Evolutionary conservation across 1,140 invertebrate species (phyloP).

Genomic region (Conus ventricosus): DNA sequence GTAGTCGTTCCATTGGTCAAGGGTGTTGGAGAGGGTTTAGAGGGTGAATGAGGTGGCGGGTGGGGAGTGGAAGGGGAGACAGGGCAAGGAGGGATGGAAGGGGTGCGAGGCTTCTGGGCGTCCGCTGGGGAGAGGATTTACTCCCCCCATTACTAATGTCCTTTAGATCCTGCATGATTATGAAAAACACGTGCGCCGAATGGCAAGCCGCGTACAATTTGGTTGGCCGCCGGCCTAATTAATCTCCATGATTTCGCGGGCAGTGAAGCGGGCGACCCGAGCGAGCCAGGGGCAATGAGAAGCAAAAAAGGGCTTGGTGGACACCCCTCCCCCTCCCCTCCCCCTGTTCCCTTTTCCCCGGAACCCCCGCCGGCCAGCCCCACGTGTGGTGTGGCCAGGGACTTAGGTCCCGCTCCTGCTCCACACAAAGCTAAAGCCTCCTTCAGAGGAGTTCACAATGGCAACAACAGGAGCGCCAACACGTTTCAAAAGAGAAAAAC

Average conservation of each 20-base stretch:
- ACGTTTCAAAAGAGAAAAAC: slow-evolving; percentile 7
- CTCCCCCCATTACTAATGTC: slow-evolving; percentile 33
- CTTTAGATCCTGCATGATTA: slow-evolving; percentile 30
- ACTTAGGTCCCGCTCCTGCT: background rate
- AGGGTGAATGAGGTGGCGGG: background rate
- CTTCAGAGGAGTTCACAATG: background rate
- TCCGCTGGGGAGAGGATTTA: slow-evolving; percentile 20
- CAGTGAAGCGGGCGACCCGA: slow-evolving; percentile 14
- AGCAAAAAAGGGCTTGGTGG: background rate
- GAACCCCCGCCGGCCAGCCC: no score
- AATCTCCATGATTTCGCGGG: slow-evolving; percentile 33
- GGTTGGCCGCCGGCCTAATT: slow-evolving; percentile 34
- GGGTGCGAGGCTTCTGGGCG: background rate
- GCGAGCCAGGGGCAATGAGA: background rate
- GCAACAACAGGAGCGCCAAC: slow-evolving; percentile 20
- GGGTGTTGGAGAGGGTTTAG: background rate
- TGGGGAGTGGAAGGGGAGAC: no score
- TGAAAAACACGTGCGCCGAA: slow-evolving; percentile 38
- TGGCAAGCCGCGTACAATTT: slow-evolving; percentile 26
- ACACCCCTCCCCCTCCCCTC: background rate
- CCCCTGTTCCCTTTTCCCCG: no score
- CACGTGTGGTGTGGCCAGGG: slow-evolving; percentile 19
- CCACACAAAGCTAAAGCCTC: background rate
- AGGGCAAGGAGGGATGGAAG: background rate
- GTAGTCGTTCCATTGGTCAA: background rate